A percentile compares a stretch with the other conserved stretches of the same genome.
Evolutionary conservation across 2,113 vertebrate species (phyloP).

Genomic region (Climacteris rufus): DNA sequence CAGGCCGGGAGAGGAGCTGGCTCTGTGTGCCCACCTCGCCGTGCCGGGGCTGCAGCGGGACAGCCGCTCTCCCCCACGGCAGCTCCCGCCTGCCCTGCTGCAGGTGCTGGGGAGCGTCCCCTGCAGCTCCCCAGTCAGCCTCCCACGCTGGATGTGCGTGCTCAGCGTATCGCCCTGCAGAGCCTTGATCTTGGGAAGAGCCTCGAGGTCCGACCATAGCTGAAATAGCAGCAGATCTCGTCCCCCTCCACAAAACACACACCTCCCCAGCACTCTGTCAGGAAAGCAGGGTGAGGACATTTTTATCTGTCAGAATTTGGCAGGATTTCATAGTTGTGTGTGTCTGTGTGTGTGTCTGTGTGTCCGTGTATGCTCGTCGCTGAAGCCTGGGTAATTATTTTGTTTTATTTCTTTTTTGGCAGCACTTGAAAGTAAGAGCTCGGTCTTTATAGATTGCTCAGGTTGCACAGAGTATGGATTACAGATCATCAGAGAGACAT

Average conservation of each 20-base stretch:
- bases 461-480: constrained; percentile 45
- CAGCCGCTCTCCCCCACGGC: background rate
- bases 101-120: background rate
- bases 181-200: background rate
- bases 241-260: background rate
- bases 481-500: constrained; percentile 49
- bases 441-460: constrained; percentile 58
- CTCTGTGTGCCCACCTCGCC: too few species aligned
- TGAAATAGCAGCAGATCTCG: background rate
- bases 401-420: constrained; percentile 47
- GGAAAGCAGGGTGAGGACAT: background rate
- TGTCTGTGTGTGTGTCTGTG: background rate
- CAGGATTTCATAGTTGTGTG: background rate
- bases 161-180: background rate
- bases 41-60: background rate
- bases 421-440: constrained; percentile 47
- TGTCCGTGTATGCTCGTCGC: background rate
- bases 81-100: background rate
- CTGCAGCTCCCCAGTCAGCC: background rate
- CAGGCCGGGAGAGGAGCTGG: background rate
- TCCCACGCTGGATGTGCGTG: background rate
- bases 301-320: background rate
- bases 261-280: background rate
- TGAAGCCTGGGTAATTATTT: constrained; percentile 34
- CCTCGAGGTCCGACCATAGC: background rate